Evolutionary conservation across 1,140 invertebrate species (phyloP), one percentile per base, ranked within the genome.

Genomic region (Luehdorfia chinensis): DNA sequence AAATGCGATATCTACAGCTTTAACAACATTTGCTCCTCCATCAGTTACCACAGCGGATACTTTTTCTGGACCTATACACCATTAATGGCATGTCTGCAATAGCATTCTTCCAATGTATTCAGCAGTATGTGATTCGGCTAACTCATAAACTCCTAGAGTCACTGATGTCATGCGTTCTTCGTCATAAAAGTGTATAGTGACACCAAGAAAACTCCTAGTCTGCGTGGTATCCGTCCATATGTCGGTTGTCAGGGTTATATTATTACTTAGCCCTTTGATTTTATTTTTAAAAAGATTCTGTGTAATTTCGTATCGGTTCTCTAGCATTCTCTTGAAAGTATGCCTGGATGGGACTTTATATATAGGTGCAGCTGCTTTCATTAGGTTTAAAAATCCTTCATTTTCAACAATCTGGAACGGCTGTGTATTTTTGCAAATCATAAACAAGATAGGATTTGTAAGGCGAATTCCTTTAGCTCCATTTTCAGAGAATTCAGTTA

Each of bases 341-440:
- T 47, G 55, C 27, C 64, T 50, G 15, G 59, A 63, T 13, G 71
- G 66, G 1, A 71, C 41, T 39, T 58, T 54, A 45, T 73, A 78
- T 32, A 58, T 41, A 19, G 69, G 66, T 14, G 18, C 27, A 28
- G 45, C 41, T 21, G 44, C 50, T 60, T 66, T 69, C 50, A 74
- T 59, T 28, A 74, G 55, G 19, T 36, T 39, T 54, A 34, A 54
- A 37, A 72, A 75, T 12, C 63, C 69, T 50, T 60, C 59, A 51
- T 71, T 70, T 60, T 75, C 63, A 8, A 71, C 69, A 5, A 59
- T 60, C n/a, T n/a, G n/a, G n/a, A n/a, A n/a, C n/a, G 63, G 68
- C 34, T 70, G 58, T 41, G 39, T 52, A 48, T 75, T 66, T 49
- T 66, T 65, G 12, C 59, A 48, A 28, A 77, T 71, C 71, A 73